phyloP scores from a whole-genome alignment of 1,140 invertebrate genomes.

The Radopholus similis region DNA sequence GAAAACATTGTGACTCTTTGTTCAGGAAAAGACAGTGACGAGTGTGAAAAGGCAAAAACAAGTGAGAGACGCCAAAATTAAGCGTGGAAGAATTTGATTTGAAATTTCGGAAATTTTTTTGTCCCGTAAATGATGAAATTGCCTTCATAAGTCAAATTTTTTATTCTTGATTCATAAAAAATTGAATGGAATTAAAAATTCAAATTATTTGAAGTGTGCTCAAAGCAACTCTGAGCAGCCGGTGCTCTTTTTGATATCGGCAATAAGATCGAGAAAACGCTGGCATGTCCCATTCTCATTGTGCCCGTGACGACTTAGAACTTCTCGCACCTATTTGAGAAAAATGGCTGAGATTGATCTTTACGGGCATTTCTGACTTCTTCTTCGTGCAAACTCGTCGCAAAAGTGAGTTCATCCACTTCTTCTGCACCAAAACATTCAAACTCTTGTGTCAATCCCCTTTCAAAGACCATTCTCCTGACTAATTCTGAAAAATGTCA shows the following conservation, averaged over 20 bases:
- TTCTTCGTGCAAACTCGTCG: not conserved
- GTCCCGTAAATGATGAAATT: no score
- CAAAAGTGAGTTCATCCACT: slow-evolving; percentile 18
- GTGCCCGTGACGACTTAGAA: slow-evolving; percentile 1
- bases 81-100: no score
- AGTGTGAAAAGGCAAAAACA: no score
- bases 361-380: not conserved
- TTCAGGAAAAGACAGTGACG: no score
- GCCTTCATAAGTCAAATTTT: no score
- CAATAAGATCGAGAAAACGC: slow-evolving; percentile 6
- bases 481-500: slow-evolving; percentile 1
- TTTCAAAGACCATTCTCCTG: not conserved
- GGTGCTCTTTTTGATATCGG: slow-evolving; percentile 10
- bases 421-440: slow-evolving; percentile 19
- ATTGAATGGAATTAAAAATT: no score
- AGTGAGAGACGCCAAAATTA: no score
- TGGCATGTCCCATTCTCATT: not conserved
- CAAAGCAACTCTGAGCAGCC: slow-evolving; percentile 13
- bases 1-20: no score
- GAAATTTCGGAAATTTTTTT: no score
- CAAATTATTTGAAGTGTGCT: no score
- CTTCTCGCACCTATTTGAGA: slow-evolving; percentile 4
- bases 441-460: slow-evolving; percentile 10
- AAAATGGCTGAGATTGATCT: not conserved
- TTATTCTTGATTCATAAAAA: no score